Conservation (phyloP, 2,888 invertebrate genomes). For the Lycaena phlaeas region DNA sequence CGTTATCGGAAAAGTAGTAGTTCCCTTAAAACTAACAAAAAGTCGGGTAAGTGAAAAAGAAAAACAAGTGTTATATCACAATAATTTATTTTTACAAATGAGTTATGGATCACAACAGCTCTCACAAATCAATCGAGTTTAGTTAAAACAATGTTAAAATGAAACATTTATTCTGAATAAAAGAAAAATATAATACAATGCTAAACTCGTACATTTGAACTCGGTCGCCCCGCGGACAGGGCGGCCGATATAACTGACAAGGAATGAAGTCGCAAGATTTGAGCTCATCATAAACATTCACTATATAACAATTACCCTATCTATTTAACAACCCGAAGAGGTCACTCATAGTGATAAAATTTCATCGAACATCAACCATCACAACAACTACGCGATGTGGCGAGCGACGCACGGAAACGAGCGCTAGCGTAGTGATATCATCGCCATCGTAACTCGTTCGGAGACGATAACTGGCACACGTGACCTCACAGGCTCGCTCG, state of each 20-base stretch:
- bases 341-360: constrained; percentile 59
- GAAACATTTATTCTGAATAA: constrained; percentile 33
- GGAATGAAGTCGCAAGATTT: constrained; percentile 47
- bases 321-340: constrained; percentile 54
- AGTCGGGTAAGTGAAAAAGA: no score
- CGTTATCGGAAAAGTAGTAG: no score
- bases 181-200: constrained; percentile 32
- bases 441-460: no score
- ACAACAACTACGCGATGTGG: constrained; percentile 44
- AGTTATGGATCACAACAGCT: constrained; percentile 67
- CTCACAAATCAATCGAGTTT: constrained; percentile 52
- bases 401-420: constrained; percentile 16
- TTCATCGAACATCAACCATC: constrained; percentile 42
- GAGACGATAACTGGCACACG: no score
- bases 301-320: constrained; percentile 49
- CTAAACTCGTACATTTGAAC: constrained; percentile 27
- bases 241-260: constrained; percentile 26
- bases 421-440: constrained; percentile 4
- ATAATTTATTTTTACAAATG: constrained; percentile 74
- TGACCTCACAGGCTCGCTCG: constrained; percentile 6
- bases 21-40: no score
- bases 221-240: no score
- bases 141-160: constrained; percentile 47
- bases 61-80: constrained; percentile 57
- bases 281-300: constrained; percentile 42